A percentile compares a stretch with the other conserved stretches of the same genome.
Evolutionary conservation across 2,797 vertebrate genomes (phyloP).

Genomic region (Epinephelus malabaricus): DNA sequence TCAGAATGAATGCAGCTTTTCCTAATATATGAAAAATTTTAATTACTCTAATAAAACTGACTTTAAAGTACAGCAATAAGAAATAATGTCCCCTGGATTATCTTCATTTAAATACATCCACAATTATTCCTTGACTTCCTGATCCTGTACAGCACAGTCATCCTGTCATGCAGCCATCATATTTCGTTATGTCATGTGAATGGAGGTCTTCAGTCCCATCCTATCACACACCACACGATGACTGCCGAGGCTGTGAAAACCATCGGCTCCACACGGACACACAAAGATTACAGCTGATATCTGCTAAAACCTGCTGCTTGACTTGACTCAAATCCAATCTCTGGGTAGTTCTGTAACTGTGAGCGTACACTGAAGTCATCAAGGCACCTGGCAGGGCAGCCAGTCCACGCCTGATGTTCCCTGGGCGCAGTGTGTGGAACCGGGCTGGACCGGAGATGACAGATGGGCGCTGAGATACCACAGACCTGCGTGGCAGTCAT

Average conservation of each 20-base stretch:
- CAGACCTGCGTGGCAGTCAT: slow-evolving; percentile 51
- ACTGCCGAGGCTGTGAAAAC: slow-evolving; percentile 62
- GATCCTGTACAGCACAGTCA: not conserved
- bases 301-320: slow-evolving; percentile 65
- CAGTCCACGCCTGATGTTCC: slow-evolving; percentile 60
- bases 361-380: slow-evolving; percentile 55
- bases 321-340: slow-evolving; percentile 73
- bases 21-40: not conserved
- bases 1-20: not conserved
- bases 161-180: slow-evolving; percentile 12
- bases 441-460: slow-evolving; percentile 66
- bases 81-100: not conserved
- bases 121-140: not conserved
- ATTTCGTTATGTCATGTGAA: slow-evolving; percentile 31
- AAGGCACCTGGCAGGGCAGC: slow-evolving; percentile 34
- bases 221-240: slow-evolving; percentile 48
- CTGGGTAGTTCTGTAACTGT: slow-evolving; percentile 49
- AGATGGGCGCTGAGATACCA: slow-evolving; percentile 73
- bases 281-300: slow-evolving; percentile 69
- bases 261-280: slow-evolving; percentile 46
- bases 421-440: slow-evolving; percentile 48
- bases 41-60: not conserved
- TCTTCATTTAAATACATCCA: not conserved
- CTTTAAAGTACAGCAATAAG: not conserved
- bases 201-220: slow-evolving; percentile 28